These are phyloP conservation scores for Leptocoma aspasia DNA, from an alignment of 2,113 vertebrate species.

Conservation along the genomic window DNA sequence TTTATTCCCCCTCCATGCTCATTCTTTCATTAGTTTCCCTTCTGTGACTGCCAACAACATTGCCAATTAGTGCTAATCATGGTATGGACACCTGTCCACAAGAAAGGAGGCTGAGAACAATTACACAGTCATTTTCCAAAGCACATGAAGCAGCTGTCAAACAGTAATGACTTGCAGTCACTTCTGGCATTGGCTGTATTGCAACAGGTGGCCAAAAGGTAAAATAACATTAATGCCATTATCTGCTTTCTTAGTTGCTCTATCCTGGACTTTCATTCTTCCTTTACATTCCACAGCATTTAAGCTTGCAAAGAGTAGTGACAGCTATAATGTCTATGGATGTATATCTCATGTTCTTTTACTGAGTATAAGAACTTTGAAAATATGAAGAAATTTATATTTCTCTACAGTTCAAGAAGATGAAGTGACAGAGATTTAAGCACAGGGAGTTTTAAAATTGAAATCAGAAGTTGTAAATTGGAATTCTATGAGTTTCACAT, in stretches of 20 bases:
- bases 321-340: not conserved
- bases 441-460: not conserved
- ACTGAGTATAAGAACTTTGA: not conserved
- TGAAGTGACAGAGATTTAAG: not conserved
- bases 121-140: constrained; percentile 37
- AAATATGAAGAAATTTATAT: not conserved
- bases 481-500: not conserved
- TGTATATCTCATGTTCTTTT: not conserved
- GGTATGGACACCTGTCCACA: constrained; percentile 55
- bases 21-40: constrained; percentile 30
- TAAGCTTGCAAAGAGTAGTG: not conserved
- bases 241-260: not conserved
- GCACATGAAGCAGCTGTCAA: constrained; percentile 44
- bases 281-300: not conserved
- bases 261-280: not conserved
- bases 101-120: constrained; percentile 32
- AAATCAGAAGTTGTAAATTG: not conserved
- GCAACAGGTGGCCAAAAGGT: constrained; percentile 38
- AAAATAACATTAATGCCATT: not conserved
- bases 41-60: constrained; percentile 28
- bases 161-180: constrained; percentile 18
- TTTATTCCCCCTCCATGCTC: not conserved
- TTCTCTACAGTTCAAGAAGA: not conserved
- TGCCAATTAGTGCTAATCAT: constrained; percentile 57
- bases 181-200: not conserved